Percentiles rank a stretch among this genome's conserved stretches.
Evolutionary conservation across 2,113 vertebrate species (phyloP).

Genomic region (Chroicocephalus ridibundus): DNA sequence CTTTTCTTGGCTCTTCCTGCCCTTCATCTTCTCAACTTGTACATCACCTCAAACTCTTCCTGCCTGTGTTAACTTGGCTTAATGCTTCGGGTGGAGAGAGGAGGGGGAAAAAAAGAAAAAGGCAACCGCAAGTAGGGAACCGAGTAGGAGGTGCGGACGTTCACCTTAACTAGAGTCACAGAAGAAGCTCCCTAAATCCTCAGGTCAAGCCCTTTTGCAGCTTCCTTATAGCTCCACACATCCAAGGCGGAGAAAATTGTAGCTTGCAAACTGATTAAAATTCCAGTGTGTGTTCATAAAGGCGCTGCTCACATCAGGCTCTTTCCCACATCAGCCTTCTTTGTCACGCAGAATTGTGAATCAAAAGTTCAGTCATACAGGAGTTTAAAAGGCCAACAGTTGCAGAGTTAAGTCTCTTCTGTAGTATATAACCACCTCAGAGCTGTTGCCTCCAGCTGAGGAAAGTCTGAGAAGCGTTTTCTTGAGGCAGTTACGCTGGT

Average conservation of each 20-base stretch:
- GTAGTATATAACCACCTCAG: not conserved
- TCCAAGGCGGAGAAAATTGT: accelerated
- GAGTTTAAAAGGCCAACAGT: not conserved
- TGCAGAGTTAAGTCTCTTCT: not conserved
- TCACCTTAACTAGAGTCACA: not conserved
- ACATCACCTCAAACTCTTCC: not conserved
- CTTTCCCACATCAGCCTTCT: not conserved
- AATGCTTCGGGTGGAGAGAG: not conserved
- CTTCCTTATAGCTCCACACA: not conserved
- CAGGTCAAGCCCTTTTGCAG: not conserved
- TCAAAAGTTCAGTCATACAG: not conserved
- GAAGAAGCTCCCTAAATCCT: not conserved
- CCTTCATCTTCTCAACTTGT: not conserved
- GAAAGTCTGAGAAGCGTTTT: not conserved
- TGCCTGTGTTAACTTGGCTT: not conserved
- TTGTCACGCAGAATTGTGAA: not conserved
- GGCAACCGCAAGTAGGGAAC: not conserved
- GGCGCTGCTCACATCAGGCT: not conserved
- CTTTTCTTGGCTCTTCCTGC: not conserved
- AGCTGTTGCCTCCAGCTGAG: not conserved
- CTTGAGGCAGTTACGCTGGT: not conserved
- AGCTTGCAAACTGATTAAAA: not conserved
- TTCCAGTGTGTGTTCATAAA: not conserved
- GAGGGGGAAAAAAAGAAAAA: too few relatives aligned
- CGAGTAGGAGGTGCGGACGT: not conserved